phyloP scores from a whole-genome alignment of 2,797 vertebrate genomes.

The Rhabdomys pumilio region DNA sequence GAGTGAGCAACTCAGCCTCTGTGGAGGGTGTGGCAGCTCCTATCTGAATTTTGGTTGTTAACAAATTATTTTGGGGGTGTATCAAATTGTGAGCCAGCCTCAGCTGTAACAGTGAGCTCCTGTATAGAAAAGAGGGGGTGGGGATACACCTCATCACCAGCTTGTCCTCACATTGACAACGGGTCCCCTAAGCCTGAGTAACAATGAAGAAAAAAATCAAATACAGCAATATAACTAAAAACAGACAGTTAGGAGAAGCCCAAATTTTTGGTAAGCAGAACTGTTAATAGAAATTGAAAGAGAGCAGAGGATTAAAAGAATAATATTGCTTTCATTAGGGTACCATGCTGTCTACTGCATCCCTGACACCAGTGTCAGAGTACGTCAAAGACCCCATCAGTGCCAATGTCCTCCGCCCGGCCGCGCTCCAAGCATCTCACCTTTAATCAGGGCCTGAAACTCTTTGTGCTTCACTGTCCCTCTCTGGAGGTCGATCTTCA shows the following conservation, averaged over 20 bases:
- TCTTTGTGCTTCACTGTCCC: conserved; percentile 89
- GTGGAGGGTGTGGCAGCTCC: neutral
- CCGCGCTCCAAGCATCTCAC: conserved; percentile 79
- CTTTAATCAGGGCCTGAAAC: conserved; percentile 93
- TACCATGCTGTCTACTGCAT: neutral
- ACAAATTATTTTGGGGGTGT: neutral
- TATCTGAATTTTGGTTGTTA: neutral
- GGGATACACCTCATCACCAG: neutral
- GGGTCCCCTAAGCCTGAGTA: neutral
- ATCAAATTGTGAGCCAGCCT: neutral
- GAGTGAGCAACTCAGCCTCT: neutral
- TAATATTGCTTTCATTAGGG: conserved; percentile 16
- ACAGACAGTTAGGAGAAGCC: neutral
- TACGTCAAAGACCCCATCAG: neutral
- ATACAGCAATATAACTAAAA: neutral
- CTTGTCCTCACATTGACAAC: too few relatives aligned
- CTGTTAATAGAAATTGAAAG: neutral
- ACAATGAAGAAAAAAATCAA: neutral
- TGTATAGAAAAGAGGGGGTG: neutral
- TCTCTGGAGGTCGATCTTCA: conserved; percentile 93
- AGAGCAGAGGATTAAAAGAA: neutral
- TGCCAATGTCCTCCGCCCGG: neutral
- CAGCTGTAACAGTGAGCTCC: neutral
- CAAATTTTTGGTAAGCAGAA: conserved; percentile 41
- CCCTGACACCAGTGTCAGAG: neutral